Evolutionary conservation across 2,888 invertebrate genomes (phyloP).

Genomic region (Lasioglossum marginatum): DNA sequence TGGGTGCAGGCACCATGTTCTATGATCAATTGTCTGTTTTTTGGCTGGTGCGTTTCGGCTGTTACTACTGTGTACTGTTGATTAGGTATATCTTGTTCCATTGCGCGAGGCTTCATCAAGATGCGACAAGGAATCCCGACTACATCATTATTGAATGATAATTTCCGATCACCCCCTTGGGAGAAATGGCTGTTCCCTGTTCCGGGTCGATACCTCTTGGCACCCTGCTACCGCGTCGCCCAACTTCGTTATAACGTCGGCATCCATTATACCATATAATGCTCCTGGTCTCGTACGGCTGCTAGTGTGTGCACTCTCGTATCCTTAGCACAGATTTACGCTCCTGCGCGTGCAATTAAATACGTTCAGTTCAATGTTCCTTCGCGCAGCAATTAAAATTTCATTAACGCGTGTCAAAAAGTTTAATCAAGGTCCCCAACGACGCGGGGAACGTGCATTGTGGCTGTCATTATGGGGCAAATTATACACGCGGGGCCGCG

Average conservation of each 20-base stretch:
- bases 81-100: constrained; percentile 29
- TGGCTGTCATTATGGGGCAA: background rate
- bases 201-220: constrained; percentile 59
- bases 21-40: background rate
- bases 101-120: constrained; percentile 41
- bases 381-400: constrained; percentile 9
- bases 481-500: background rate
- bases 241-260: constrained; percentile 66
- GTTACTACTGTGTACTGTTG: constrained; percentile 11
- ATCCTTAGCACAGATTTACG: constrained; percentile 26
- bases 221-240: constrained; percentile 55
- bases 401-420: constrained; percentile 19
- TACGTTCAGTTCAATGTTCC: constrained; percentile 12
- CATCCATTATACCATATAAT: constrained; percentile 64
- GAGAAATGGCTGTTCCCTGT: constrained; percentile 60
- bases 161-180: constrained; percentile 74
- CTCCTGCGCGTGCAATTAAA: background rate
- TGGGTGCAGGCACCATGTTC: background rate
- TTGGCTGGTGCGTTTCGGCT: background rate
- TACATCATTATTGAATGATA: constrained; percentile 75
- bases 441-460: background rate
- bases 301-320: constrained; percentile 9
- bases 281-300: constrained; percentile 35
- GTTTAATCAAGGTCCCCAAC: constrained; percentile 11
- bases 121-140: constrained; percentile 54